Base-by-base conservation (phyloP, 2,113 vertebrate species). In the Ptychochromis oligacanthus region DNA sequence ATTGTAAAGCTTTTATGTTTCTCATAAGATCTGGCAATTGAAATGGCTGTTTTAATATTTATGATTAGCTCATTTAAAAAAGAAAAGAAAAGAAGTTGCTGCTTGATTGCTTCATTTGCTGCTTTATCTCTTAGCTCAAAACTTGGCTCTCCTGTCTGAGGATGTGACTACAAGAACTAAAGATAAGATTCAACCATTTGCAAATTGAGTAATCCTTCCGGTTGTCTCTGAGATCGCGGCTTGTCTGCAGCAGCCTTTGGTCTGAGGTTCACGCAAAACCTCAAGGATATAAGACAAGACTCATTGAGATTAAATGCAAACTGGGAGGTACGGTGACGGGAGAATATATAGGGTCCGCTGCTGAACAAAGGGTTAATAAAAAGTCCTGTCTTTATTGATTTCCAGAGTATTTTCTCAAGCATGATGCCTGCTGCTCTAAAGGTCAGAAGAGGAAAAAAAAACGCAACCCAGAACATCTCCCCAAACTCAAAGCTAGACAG, bases 401-500 rank as follows among this genome's bases (percentile, higher is more conserved):
- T 87, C 55, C 64, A 9, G 81, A 84, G 82, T 84, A 86, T 92
- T 93, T 86, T 93, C 82, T 91, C 87, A 80, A 82, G 86, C 79
- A 85, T 84, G 83, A 90, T 89, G 90, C 78, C 85, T 89, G 55
- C 81, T 90, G 72, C 58, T 86, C 77, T 75, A 89, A 95, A 95
- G 94, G 94, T 94, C 93, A 90, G 17, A 52, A 61, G 72, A 76
- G 81, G 83, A 49, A 91, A 89, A 78, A 90, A 88, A 86, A 79
- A 93, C 76, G 56, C 56, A 92, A 79, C 56, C 38, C 22, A 64
- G 62, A 89, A 78, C 34, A 84, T 83, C 54, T 82, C 55, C 49
- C 13, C 59, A 56, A 65, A 64, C 61, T 87, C 57, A 75, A 58
- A 77, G 77, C 75, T 7, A 77, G 91, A 89, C 81, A 76, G 84